A percentile compares a stretch with the other conserved stretches of the same genome.
phyloP scores from a whole-genome alignment of 2,113 vertebrate species.

The Scophthalmus maximus region DNA sequence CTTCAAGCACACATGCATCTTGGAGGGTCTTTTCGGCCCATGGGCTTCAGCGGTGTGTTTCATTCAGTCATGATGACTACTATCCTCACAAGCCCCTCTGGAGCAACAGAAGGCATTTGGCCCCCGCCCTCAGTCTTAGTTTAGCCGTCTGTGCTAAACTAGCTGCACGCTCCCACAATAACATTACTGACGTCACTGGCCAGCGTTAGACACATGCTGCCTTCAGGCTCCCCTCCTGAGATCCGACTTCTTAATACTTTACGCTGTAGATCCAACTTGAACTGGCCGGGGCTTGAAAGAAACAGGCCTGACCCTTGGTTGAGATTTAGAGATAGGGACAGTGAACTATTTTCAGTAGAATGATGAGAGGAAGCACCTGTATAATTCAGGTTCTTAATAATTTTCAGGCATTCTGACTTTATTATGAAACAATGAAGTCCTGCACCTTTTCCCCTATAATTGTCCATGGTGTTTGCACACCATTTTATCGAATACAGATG shows the following conservation, averaged over 20 bases:
- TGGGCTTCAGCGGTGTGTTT: not conserved
- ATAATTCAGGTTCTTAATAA: not conserved
- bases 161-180: constrained; percentile 79
- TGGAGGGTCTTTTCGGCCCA: not conserved
- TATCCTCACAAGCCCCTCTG: constrained; percentile 8
- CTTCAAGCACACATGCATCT: not conserved
- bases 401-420: no score
- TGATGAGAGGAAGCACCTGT: not conserved
- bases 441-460: not conserved
- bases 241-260: constrained; percentile 7
- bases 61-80: not conserved
- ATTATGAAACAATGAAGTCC: no score
- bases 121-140: constrained; percentile 49
- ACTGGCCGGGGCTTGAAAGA: not conserved
- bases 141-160: constrained; percentile 61
- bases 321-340: not conserved
- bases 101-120: constrained; percentile 53
- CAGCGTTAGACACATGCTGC: constrained; percentile 62
- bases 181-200: constrained; percentile 81
- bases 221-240: constrained; percentile 43
- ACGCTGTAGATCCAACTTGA: not conserved
- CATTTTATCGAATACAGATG: not conserved
- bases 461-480: not conserved
- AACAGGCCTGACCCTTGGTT: not conserved
- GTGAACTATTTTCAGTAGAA: not conserved